A percentile compares a stretch with the other conserved stretches of the same genome.
phyloP scores from a whole-genome alignment of 2,113 vertebrate species.

The Bambusicola thoracicus region DNA sequence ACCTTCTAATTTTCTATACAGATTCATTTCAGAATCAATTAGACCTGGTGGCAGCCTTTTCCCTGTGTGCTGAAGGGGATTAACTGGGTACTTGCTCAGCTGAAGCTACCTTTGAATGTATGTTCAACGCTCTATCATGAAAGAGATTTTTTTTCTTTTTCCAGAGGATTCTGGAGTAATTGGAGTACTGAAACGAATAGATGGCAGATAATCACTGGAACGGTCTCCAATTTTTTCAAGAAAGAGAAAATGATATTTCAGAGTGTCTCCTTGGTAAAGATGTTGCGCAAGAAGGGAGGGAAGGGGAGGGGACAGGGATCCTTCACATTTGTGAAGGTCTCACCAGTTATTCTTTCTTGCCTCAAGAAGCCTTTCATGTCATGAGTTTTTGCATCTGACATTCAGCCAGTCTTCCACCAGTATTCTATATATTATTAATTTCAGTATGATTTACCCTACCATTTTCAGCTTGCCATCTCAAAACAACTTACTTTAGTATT shows the following conservation, averaged over 20 bases:
- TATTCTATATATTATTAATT: background rate
- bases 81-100: conserved; percentile 84
- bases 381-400: background rate
- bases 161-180: conserved; percentile 74
- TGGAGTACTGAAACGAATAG: conserved; percentile 82
- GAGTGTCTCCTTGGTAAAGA: conserved; percentile 5
- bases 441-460: background rate
- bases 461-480: background rate
- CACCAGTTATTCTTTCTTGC: background rate
- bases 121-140: conserved; percentile 74
- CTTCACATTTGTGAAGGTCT: background rate
- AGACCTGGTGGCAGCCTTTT: conserved; percentile 85
- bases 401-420: background rate
- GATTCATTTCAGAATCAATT: conserved; percentile 95
- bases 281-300: background rate
- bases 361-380: background rate
- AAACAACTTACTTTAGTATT: background rate
- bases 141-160: conserved; percentile 77
- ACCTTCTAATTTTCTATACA: conserved; percentile 87
- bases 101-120: conserved; percentile 80
- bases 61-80: conserved; percentile 86
- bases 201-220: conserved; percentile 84
- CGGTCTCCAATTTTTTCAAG: conserved; percentile 58
- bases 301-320: no score
- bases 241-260: conserved; percentile 55